Percentiles rank a stretch among this genome's conserved stretches.
Conservation (phyloP, 2,888 invertebrate genomes). For the Pyralis farinalis region DNA sequence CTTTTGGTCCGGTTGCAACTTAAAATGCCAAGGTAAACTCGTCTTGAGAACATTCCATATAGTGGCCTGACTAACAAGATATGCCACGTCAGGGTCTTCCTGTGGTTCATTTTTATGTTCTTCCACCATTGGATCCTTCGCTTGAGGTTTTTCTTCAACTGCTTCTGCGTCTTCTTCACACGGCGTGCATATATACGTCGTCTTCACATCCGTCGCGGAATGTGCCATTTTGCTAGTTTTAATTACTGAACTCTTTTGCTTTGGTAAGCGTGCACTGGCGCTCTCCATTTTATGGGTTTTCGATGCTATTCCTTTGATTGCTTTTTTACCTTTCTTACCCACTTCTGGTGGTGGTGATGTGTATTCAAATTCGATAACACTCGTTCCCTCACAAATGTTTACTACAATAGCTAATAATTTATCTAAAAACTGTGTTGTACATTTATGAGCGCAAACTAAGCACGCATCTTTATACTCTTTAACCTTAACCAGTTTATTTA, state of each 20-base stretch:
- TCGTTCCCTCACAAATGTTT: slow-evolving; percentile 53
- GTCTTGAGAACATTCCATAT: slow-evolving; percentile 64
- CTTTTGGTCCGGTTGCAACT: slow-evolving; percentile 45
- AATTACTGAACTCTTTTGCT: slow-evolving; percentile 27
- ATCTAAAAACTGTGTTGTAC: slow-evolving; percentile 50
- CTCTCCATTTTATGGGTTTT: slow-evolving; percentile 40
- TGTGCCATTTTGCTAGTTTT: slow-evolving; percentile 35
- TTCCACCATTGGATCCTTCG: slow-evolving; percentile 43
- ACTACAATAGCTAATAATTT: slow-evolving; percentile 48
- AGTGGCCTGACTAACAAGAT: slow-evolving; percentile 53
- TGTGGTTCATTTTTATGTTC: slow-evolving; percentile 39
- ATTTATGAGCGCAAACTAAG: slow-evolving; percentile 52
- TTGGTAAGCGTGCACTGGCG: slow-evolving; percentile 44
- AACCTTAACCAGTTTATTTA: slow-evolving; percentile 53
- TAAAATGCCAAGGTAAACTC: slow-evolving; percentile 67
- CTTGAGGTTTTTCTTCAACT: slow-evolving; percentile 37
- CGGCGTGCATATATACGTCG: slow-evolving; percentile 55
- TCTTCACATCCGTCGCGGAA: slow-evolving; percentile 48
- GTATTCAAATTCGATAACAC: slow-evolving; percentile 54
- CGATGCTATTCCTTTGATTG: slow-evolving; percentile 23
- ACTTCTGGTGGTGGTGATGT: slow-evolving; percentile 30
- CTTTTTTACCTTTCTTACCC: slow-evolving; percentile 51
- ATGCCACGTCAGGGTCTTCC: slow-evolving; percentile 46
- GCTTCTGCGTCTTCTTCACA: slow-evolving; percentile 43
- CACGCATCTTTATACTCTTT: slow-evolving; percentile 61